Base-by-base conservation (phyloP, 2,888 invertebrate species). In the Lochmaea crataegi region DNA sequence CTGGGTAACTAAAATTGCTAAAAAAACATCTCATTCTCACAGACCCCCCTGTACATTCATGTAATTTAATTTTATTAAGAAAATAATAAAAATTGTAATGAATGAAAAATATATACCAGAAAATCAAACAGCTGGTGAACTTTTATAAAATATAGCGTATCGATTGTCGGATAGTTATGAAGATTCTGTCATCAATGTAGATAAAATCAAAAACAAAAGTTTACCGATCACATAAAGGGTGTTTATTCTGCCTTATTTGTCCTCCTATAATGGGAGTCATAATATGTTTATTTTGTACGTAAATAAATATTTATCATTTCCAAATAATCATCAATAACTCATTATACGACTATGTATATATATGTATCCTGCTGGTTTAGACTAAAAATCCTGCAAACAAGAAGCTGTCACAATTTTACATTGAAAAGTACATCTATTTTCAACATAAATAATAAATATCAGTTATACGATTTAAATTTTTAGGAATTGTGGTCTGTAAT, bases 251-350 rank as follows among this genome's bases (percentile, higher is more conserved):
- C 9, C 38, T 65, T 65, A 65, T 53, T 26, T 26, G 38, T 51
- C 16, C n/a, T 11, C 32, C 53, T 53, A 32, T 32, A 45, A 56
- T 56, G 65, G 64, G 2, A 22, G 53, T 16, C 41, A 53, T 45
- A 65, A 65, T 65, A 65, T 53, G 51, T 65, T 51, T 65, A 42
- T 12, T 41, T 42, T 64, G 14, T 26, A 64, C 26, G 48, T n/a
- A 51, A 53, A 26, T 65, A 53, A 65, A 65, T 65, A 65, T 51
- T 53, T 65, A 42, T 10, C 2, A 14, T 51, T 32, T 0, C 26
- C 16, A 53, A 65, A 53, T 53, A 65, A 53, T 56, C 56, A 65
- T 65, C 65, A 65, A 53, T 65, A 65, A 65, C 65, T 53, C 53
- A 65, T 65, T 65, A 65, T 38, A 14, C 2, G n/a, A 48, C 14